phyloP scores from a whole-genome alignment of 1,140 invertebrate species.

The Drosophila kurseongensis region DNA sequence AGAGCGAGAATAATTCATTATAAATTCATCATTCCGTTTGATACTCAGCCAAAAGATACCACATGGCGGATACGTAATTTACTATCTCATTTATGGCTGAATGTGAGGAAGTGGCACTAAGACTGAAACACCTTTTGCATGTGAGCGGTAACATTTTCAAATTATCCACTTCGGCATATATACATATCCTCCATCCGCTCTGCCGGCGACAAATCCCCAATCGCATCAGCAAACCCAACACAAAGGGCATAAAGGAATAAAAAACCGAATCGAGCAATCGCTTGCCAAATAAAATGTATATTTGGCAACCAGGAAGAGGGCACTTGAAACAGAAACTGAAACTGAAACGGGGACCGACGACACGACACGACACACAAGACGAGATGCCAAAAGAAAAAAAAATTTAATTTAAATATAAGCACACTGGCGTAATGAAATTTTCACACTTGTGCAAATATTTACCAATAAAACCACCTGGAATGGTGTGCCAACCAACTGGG shows the following conservation, averaged over 20 bases:
- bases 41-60: constrained; percentile 2
- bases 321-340: constrained; percentile 64
- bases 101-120: constrained; percentile 24
- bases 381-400: constrained; percentile 60
- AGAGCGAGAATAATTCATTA: constrained; percentile 37
- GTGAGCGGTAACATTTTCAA: constrained; percentile 5
- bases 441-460: constrained; percentile 84
- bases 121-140: constrained; percentile 3
- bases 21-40: constrained; percentile 36
- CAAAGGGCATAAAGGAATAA: constrained; percentile 64
- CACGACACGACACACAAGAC: constrained; percentile 23
- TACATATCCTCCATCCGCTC: background rate
- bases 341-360: constrained; percentile 1
- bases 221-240: constrained; percentile 52
- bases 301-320: constrained; percentile 56
- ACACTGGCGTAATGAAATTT: constrained; percentile 83
- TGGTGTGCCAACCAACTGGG: constrained; percentile 25
- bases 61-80: constrained; percentile 33
- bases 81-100: constrained; percentile 34
- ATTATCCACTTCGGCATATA: constrained; percentile 8
- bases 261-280: constrained; percentile 64
- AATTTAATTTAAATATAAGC: constrained; percentile 84
- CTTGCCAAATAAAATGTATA: constrained; percentile 66
- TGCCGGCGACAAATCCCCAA: constrained; percentile 57
- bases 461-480: constrained; percentile 70